Percentiles rank a stretch among this genome's conserved stretches.
These are phyloP conservation scores for Drosophila bocqueti DNA, from an alignment of 1,140 invertebrate genomes.

Conservation along the genomic window DNA sequence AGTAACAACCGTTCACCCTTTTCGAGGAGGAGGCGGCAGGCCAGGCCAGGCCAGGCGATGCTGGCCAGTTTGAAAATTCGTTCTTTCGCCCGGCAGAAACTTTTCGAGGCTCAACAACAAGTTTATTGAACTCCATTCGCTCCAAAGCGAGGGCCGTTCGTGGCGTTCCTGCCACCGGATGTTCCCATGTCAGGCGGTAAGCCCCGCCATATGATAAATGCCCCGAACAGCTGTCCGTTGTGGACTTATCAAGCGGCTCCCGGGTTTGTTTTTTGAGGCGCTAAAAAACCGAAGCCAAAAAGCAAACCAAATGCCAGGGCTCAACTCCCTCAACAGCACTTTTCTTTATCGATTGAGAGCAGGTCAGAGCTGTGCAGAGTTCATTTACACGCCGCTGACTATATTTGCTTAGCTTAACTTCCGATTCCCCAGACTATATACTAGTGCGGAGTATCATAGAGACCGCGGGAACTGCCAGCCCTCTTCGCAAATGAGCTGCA, in stretches of 20 bases:
- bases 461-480: slow-evolving; percentile 36
- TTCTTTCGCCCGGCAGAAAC: slow-evolving; percentile 38
- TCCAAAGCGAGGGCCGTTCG: slow-evolving; percentile 51
- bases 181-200: slow-evolving; percentile 76
- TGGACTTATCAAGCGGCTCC: slow-evolving; percentile 66
- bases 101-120: slow-evolving; percentile 53
- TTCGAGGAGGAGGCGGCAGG: slow-evolving; percentile 5
- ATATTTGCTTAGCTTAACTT: slow-evolving; percentile 78
- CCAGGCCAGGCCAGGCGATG: neutral
- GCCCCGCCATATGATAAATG: slow-evolving; percentile 72
- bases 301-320: slow-evolving; percentile 36
- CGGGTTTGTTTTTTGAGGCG: slow-evolving; percentile 12
- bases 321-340: slow-evolving; percentile 47
- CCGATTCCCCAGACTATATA: slow-evolving; percentile 51
- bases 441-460: neutral
- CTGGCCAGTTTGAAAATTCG: slow-evolving; percentile 30
- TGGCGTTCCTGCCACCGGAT: slow-evolving; percentile 53
- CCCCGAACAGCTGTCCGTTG: slow-evolving; percentile 66
- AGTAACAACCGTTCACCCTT: slow-evolving; percentile 17
- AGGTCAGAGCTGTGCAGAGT: slow-evolving; percentile 67
- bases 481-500: slow-evolving; percentile 72
- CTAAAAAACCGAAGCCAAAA: slow-evolving; percentile 18
- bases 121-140: slow-evolving; percentile 71
- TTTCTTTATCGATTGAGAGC: slow-evolving; percentile 50
- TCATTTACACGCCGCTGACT: slow-evolving; percentile 69